A percentile compares a stretch with the other conserved stretches of the same genome.
These are phyloP conservation scores for Scaptomyza reducta DNA, from an alignment of 2,888 invertebrate genomes.

Conservation along the genomic window DNA sequence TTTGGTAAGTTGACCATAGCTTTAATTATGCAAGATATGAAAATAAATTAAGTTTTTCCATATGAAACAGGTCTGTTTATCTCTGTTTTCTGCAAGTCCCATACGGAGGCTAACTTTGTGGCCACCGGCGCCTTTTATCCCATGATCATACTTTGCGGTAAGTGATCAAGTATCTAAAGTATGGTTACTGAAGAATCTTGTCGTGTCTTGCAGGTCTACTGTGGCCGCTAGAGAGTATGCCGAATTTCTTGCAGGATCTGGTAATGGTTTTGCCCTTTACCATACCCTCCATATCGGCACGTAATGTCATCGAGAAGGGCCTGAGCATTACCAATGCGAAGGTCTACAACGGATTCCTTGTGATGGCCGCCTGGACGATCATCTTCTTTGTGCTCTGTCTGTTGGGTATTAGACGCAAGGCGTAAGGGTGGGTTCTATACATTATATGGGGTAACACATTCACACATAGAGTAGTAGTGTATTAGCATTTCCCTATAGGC, in stretches of 20 bases:
- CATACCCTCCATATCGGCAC: constrained; percentile 89
- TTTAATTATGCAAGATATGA: neutral
- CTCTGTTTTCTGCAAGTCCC: constrained; percentile 91
- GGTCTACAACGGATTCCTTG: constrained; percentile 90
- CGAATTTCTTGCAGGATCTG: constrained; percentile 86
- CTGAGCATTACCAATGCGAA: constrained; percentile 88
- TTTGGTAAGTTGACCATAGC: constrained; percentile 85
- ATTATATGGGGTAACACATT: constrained; percentile 14
- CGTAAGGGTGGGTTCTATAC: constrained; percentile 72
- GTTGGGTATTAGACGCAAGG: constrained; percentile 85
- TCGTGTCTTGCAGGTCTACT: constrained; percentile 84
- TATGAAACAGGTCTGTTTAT: constrained; percentile 88
- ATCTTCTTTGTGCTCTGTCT: constrained; percentile 86
- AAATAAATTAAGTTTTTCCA: constrained; percentile 1
- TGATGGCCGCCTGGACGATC: constrained; percentile 88
- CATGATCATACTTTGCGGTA: constrained; percentile 93
- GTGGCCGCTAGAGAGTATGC: constrained; percentile 90
- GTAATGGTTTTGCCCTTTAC: constrained; percentile 91
- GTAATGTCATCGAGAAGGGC: constrained; percentile 91
- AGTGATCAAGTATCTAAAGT: constrained; percentile 73
- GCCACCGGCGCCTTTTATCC: constrained; percentile 96
- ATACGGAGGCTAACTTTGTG: constrained; percentile 92
- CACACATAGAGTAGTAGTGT: constrained; percentile 40
- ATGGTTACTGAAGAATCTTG: neutral
- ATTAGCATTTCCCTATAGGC: constrained; percentile 74